These are phyloP conservation scores for Pandemis cinnamomeana DNA, from an alignment of 2,888 invertebrate genomes.

Conservation along the genomic window DNA sequence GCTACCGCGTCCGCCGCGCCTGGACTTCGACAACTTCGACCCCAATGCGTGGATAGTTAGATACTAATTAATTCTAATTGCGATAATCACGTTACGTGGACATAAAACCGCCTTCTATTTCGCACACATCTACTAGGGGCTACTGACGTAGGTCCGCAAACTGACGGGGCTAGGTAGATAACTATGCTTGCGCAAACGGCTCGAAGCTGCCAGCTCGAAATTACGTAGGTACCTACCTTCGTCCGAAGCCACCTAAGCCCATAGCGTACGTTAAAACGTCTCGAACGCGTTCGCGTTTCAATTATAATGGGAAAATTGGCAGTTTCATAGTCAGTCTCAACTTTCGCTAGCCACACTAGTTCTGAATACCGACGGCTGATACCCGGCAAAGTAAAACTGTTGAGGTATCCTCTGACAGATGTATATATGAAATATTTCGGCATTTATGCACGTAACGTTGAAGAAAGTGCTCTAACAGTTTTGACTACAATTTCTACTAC, in stretches of 20 bases:
- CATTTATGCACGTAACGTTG: not conserved
- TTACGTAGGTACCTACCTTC: not conserved
- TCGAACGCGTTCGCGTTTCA: too few species aligned
- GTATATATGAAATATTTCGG: not conserved
- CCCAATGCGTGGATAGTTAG: conserved; percentile 77
- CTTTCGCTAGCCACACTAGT: not conserved
- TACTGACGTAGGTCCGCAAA: too few species aligned
- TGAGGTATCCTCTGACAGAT: not conserved
- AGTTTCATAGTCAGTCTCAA: too few species aligned
- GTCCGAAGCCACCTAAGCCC: not conserved
- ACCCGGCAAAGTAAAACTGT: not conserved
- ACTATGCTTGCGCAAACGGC: not conserved
- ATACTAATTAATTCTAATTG: conserved; percentile 52
- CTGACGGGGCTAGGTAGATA: too few species aligned
- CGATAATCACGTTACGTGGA: too few species aligned
- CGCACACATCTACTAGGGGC: not conserved
- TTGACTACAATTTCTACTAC: not conserved
- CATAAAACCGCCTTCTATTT: not conserved
- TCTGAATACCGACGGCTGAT: not conserved
- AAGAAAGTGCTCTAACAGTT: not conserved
- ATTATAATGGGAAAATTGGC: too few species aligned
- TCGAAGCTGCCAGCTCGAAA: not conserved
- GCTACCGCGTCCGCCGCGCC: conserved; percentile 66
- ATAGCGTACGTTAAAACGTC: too few species aligned
- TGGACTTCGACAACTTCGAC: conserved; percentile 75